These are phyloP conservation scores for Nestor notabilis DNA, from an alignment of 2,113 vertebrate genomes.

Conservation along the genomic window DNA sequence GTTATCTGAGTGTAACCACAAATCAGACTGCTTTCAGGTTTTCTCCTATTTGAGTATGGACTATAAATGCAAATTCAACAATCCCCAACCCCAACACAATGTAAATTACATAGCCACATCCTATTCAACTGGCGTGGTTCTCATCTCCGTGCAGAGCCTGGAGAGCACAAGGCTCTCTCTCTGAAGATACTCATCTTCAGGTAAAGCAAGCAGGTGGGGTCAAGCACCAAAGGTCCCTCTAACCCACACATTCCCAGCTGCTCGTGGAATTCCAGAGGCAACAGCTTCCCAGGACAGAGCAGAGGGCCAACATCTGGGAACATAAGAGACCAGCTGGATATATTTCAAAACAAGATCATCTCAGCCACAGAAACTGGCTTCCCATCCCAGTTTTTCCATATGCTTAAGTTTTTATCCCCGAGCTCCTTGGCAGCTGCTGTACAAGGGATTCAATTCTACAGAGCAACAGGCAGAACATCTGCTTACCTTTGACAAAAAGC, in stretches of 20 bases:
- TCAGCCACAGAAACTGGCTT: slow-evolving; percentile 18
- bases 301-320: not conserved
- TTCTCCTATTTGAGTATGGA: not conserved
- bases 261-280: not conserved
- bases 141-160: not conserved
- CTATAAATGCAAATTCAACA: slow-evolving; percentile 27
- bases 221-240: not conserved
- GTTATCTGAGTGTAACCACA: not conserved
- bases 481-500: slow-evolving; percentile 49
- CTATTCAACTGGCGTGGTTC: not conserved
- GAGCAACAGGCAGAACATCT: slow-evolving; percentile 48
- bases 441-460: not conserved
- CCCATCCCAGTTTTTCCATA: not conserved
- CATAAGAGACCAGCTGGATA: not conserved
- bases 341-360: slow-evolving; percentile 5
- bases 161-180: not conserved
- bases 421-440: slow-evolving; percentile 24
- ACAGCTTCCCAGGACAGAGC: fast-evolving
- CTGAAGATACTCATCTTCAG: not conserved
- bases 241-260: not conserved
- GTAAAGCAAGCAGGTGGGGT: not conserved
- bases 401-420: not conserved
- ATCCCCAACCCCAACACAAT: not conserved
- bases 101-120: not conserved
- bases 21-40: not conserved